These are phyloP conservation scores for Liodrosophila aerea DNA, from an alignment of 2,888 invertebrate genomes.

Conservation along the genomic window DNA sequence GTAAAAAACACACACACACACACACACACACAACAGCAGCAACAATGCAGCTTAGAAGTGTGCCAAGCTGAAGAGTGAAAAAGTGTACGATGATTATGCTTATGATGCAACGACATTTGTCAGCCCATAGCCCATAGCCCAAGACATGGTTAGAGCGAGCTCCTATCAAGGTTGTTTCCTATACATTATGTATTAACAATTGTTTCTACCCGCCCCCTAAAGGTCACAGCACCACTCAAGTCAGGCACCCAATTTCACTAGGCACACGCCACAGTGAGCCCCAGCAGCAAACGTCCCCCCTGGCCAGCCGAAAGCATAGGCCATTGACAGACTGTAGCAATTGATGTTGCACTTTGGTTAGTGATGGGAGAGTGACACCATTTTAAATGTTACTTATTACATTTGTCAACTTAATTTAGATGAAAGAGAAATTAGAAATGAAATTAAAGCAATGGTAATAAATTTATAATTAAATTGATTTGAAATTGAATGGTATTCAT, in stretches of 20 bases:
- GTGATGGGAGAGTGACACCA: slow-evolving; percentile 17
- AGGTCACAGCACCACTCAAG: slow-evolving; percentile 43
- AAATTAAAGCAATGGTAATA: too few relatives aligned
- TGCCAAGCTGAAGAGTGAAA: slow-evolving; percentile 41
- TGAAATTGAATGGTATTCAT: too few relatives aligned
- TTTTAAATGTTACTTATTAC: background rate
- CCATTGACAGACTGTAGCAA: slow-evolving; percentile 48
- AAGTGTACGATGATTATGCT: slow-evolving; percentile 16
- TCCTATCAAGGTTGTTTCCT: slow-evolving; percentile 45
- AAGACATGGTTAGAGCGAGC: slow-evolving; percentile 6
- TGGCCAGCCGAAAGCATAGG: slow-evolving; percentile 1
- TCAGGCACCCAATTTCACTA: slow-evolving; percentile 52
- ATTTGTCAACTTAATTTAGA: too few relatives aligned
- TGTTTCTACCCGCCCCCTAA: slow-evolving; percentile 26
- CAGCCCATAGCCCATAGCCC: slow-evolving; percentile 17
- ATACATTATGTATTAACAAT: slow-evolving; percentile 31
- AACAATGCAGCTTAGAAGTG: slow-evolving; percentile 68
- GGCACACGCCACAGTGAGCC: slow-evolving; percentile 47
- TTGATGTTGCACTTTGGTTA: slow-evolving; percentile 33
- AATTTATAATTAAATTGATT: too few relatives aligned
- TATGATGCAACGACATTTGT: slow-evolving; percentile 50
- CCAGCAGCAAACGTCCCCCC: background rate
- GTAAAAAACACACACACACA: slow-evolving; percentile 27
- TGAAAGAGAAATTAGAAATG: too few relatives aligned
- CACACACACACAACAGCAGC: slow-evolving; percentile 25